Evolutionary conservation across 2,888 invertebrate species (phyloP).

Genomic region (Ametastegia equiseti): DNA sequence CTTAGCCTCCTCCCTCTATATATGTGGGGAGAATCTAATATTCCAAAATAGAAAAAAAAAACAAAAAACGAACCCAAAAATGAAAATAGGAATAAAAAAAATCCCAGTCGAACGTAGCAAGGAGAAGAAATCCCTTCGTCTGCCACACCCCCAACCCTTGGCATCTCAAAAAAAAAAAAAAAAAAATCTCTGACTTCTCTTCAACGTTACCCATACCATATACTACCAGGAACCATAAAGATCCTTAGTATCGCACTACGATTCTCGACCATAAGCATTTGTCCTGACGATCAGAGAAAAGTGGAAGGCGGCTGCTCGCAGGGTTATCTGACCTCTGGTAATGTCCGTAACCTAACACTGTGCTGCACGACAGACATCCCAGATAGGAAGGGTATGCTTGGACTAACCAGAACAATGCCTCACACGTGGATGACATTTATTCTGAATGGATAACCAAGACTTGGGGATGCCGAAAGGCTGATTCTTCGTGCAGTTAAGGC

Average conservation of each 20-base stretch:
- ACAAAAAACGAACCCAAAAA: constrained; percentile 34
- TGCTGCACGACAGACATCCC: constrained; percentile 62
- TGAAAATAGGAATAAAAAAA: neutral
- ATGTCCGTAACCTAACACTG: constrained; percentile 71
- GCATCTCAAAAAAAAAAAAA: too few species aligned
- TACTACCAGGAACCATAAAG: constrained; percentile 60
- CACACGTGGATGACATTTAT: constrained; percentile 47
- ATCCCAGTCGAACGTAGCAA: neutral
- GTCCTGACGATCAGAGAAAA: constrained; percentile 64
- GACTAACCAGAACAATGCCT: constrained; percentile 43
- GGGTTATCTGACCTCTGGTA: constrained; percentile 58
- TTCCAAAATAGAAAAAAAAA: constrained; percentile 38
- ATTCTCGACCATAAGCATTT: constrained; percentile 65
- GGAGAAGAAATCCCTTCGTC: constrained; percentile 28
- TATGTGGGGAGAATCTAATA: constrained; percentile 31
- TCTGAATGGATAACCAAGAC: constrained; percentile 16
- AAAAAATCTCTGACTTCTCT: neutral
- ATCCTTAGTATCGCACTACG: constrained; percentile 64
- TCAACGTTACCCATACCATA: constrained; percentile 50
- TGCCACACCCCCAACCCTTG: constrained; percentile 38
- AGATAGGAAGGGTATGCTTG: constrained; percentile 59
- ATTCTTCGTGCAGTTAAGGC: constrained; percentile 10
- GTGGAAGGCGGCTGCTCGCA: constrained; percentile 7
- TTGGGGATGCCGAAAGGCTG: neutral
- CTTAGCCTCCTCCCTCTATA: constrained; percentile 62